Percentiles rank a stretch among this genome's conserved stretches.
Conservation (phyloP, 2,888 invertebrate species). For the Lacanobia oleracea region DNA sequence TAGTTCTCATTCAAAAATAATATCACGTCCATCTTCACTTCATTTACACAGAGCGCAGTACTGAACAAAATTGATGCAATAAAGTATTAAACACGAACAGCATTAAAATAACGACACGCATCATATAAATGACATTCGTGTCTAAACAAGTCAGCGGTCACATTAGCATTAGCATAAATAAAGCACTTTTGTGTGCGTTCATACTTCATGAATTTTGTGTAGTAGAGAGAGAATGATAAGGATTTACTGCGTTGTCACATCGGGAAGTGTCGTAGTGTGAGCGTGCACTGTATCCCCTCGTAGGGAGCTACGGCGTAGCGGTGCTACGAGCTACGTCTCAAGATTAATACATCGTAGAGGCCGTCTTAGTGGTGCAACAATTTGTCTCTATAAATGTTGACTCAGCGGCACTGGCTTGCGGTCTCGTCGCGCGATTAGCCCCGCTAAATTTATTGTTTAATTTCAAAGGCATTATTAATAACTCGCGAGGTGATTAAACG, state of each 20-base stretch:
- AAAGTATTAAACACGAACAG: constrained; percentile 69
- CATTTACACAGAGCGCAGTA: constrained; percentile 58
- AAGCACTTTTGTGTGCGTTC: constrained; percentile 69
- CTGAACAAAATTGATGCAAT: constrained; percentile 64
- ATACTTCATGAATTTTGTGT: constrained; percentile 56
- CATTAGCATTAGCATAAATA: constrained; percentile 77
- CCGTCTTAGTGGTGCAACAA: constrained; percentile 88
- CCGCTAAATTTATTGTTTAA: constrained; percentile 90
- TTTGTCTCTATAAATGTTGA: constrained; percentile 91
- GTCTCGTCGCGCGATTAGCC: constrained; percentile 88
- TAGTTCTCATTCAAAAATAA: constrained; percentile 58
- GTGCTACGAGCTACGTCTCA: constrained; percentile 77
- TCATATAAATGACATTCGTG: constrained; percentile 79
- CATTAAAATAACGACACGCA: constrained; percentile 77
- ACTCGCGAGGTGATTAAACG: constrained; percentile 88
- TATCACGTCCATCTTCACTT: constrained; percentile 61
- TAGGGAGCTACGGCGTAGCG: constrained; percentile 70
- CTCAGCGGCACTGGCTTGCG: constrained; percentile 87
- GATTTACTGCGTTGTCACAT: constrained; percentile 44
- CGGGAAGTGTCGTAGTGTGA: constrained; percentile 66
- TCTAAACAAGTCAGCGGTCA: constrained; percentile 73
- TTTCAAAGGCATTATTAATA: constrained; percentile 90
- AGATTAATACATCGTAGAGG: constrained; percentile 89
- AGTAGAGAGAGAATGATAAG: constrained; percentile 34
- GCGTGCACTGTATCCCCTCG: constrained; percentile 69